Conservation (phyloP, 2,113 vertebrate species). For the Proteles cristata region DNA sequence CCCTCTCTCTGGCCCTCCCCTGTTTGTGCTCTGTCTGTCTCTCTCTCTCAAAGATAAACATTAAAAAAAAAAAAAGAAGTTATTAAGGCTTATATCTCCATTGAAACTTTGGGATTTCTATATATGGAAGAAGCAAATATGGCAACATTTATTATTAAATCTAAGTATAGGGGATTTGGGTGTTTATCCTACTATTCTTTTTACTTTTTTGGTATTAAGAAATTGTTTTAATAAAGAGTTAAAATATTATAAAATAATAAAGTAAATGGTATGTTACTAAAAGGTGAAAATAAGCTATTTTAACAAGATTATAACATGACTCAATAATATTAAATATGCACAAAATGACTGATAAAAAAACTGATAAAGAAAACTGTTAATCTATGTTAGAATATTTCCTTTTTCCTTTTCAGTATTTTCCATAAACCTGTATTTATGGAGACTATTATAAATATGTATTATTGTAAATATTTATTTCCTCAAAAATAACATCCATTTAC, state of each 20-base stretch:
- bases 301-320: constrained; percentile 1
- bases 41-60: too few species aligned
- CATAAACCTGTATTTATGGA: not conserved
- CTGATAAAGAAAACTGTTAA: constrained; percentile 28
- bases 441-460: not conserved
- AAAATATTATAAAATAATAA: constrained; percentile 50
- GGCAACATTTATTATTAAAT: constrained; percentile 41
- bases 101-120: not conserved
- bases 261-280: not conserved
- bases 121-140: not conserved
- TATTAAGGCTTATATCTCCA: constrained; percentile 2
- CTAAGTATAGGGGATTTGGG: not conserved
- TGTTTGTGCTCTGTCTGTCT: too few species aligned
- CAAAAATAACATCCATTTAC: constrained; percentile 10
- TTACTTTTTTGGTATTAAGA: not conserved
- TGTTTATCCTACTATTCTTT: constrained; percentile 16
- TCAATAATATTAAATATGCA: not conserved
- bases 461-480: constrained; percentile 1
- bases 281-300: not conserved
- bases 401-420: constrained; percentile 46
- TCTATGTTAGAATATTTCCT: constrained; percentile 16
- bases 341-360: not conserved
- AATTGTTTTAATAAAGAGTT: constrained; percentile 13
- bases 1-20: too few species aligned
- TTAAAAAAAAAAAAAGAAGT: too few species aligned